A percentile compares a stretch with the other conserved stretches of the same genome.
Evolutionary conservation across 35 echinoderm and acorn worm species (phyloP).

Genomic region (Strongylocentrotus purpuratus): DNA sequence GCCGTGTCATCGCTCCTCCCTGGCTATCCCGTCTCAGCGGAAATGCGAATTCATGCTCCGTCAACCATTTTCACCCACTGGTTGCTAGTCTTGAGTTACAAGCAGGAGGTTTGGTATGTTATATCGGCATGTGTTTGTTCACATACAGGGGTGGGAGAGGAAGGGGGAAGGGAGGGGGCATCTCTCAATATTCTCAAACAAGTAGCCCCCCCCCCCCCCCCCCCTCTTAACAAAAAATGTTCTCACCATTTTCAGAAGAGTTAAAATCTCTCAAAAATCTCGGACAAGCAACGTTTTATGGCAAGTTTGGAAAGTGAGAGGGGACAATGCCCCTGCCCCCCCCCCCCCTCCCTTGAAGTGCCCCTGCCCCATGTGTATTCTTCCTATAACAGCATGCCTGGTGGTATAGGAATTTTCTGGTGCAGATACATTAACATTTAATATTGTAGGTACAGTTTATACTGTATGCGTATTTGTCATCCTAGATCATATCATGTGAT

Average conservation of each 20-base stretch:
- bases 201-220: too few relatives aligned
- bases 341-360: background rate
- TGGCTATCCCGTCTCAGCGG: background rate
- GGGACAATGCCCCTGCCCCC: background rate
- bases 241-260: too few relatives aligned
- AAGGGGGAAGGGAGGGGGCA: background rate
- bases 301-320: background rate
- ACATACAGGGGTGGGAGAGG: background rate
- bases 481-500: background rate
- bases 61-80: background rate
- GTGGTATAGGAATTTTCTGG: too few relatives aligned
- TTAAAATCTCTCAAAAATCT: background rate
- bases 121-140: background rate
- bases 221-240: too few relatives aligned
- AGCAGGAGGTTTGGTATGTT: background rate
- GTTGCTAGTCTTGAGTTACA: conserved; percentile 8
- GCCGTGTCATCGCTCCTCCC: background rate
- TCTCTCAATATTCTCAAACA: background rate
- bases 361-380: background rate
- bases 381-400: too few relatives aligned
- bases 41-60: background rate
- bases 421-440: too few relatives aligned
- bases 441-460: too few relatives aligned
- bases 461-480: too few relatives aligned
- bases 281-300: background rate